Evolutionary conservation across 2,113 vertebrate species (phyloP), one percentile per base, ranked within the genome.

Genomic region (Xiphias gladius): DNA sequence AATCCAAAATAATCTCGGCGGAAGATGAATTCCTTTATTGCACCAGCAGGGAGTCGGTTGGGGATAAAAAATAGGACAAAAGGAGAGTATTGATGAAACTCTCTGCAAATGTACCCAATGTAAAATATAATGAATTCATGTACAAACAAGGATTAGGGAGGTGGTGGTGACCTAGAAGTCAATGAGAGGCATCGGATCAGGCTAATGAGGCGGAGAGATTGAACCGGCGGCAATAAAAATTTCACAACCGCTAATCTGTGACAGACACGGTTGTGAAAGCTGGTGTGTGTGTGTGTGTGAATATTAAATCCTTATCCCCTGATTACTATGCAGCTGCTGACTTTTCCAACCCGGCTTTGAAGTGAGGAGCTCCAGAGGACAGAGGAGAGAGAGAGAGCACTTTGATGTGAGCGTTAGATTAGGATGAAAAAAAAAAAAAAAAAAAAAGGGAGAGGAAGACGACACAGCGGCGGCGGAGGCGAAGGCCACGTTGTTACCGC

Each of bases 321-420:
- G 50, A 88, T 90, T 91, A 85, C 17, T 71, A 89, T 88, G 89
- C 89, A 79, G 80, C 87, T 73, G 79, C 80, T 80, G 90, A 90
- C 87, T 88, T 89, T 81, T 87, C 61, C 75, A 87, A 54, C 71
- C 66, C 1, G 1, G 43, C 81, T 88, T 89, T 92, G 89, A 91
- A 89, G 89, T 74, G 83, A 75, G 68, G 7, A 65, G 75, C 80
- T 64, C 55, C 67, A 58, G 83, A 77, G 41, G 84, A 81, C 73
- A 67, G 77, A 57, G 26, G 14, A 48, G 61, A 68, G 71, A 87
- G 57, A 48, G 64, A 71, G 71, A 89, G 62, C 46, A 46, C 85
- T 92, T 90, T 92, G 91, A 90, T 84, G 83, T 80, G 76, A 75
- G 76, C 14, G 28, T 48, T 73, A 37, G 65, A 86, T 70, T 32